Conservation (phyloP, 2,888 invertebrate species). For the Phymatocera aterrima region DNA sequence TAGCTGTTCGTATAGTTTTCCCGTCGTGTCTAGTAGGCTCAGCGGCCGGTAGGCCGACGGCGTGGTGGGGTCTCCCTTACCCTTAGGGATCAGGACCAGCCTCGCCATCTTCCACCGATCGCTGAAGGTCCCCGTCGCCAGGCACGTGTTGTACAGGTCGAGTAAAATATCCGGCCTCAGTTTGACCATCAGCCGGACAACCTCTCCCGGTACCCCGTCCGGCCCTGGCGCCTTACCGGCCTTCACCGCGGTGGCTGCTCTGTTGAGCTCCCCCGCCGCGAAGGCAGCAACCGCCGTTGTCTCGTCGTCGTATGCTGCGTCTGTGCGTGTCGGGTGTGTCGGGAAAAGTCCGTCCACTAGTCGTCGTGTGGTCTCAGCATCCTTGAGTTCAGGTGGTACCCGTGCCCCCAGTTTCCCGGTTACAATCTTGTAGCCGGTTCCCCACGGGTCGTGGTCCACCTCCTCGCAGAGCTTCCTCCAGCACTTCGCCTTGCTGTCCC, state of each 20-base stretch:
- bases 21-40: slow-evolving; percentile 58
- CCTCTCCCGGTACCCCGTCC: slow-evolving; percentile 40
- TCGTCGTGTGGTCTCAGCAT: slow-evolving; percentile 40
- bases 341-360: slow-evolving; percentile 49
- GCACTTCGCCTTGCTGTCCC: slow-evolving; percentile 51
- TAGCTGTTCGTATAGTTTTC: slow-evolving; percentile 61
- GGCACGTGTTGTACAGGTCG: slow-evolving; percentile 49
- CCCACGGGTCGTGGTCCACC: slow-evolving; percentile 55
- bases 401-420: slow-evolving; percentile 47
- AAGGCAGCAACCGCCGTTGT: slow-evolving; percentile 1
- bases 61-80: slow-evolving; percentile 50
- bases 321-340: slow-evolving; percentile 44
- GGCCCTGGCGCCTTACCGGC: slow-evolving; percentile 47
- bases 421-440: slow-evolving; percentile 55
- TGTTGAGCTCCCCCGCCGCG: slow-evolving; percentile 44
- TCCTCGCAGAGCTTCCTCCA: slow-evolving; percentile 57
- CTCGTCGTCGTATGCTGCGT: slow-evolving; percentile 25
- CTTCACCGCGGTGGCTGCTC: slow-evolving; percentile 24
- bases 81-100: slow-evolving; percentile 45
- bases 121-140: slow-evolving; percentile 35
- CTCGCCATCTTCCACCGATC: slow-evolving; percentile 45
- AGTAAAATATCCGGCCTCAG: slow-evolving; percentile 41
- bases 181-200: slow-evolving; percentile 37
- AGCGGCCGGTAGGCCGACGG: slow-evolving; percentile 57
- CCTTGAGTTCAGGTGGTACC: slow-evolving; percentile 31